A percentile compares a stretch with the other conserved stretches of the same genome.
These are phyloP conservation scores for Hypomesus transpacificus DNA, from an alignment of 2,113 vertebrate species.

Conservation along the genomic window DNA sequence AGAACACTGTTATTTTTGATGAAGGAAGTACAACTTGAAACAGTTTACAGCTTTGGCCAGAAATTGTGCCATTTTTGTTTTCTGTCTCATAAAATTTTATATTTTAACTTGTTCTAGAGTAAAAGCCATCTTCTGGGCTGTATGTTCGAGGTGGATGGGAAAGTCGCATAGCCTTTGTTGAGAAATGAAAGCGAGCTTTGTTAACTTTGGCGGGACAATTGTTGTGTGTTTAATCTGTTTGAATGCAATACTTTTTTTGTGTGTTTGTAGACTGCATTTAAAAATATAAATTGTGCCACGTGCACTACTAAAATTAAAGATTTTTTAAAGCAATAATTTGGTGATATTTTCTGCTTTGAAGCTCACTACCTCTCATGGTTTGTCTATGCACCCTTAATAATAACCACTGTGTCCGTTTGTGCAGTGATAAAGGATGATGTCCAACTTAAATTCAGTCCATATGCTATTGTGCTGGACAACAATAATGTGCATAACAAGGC, in stretches of 20 bases:
- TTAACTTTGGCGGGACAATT: conserved; percentile 42
- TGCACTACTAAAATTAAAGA: conserved; percentile 52
- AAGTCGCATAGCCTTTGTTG: conserved; percentile 59
- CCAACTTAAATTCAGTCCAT: conserved; percentile 27
- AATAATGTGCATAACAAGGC: conserved; percentile 40
- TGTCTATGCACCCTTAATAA: conserved; percentile 76
- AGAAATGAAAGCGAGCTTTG: conserved; percentile 48
- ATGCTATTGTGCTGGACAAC: conserved; percentile 60
- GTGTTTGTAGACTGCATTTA: conserved; percentile 67
- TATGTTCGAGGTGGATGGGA: conserved; percentile 55
- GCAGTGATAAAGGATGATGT: conserved; percentile 58
- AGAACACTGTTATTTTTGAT: conserved; percentile 54
- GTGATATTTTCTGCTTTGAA: conserved; percentile 59
- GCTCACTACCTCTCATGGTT: conserved; percentile 57
- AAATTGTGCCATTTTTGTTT: conserved; percentile 59
- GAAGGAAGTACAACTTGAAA: conserved; percentile 66
- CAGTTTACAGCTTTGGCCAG: conserved; percentile 79
- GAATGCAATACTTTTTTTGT: conserved; percentile 73
- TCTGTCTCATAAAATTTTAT: conserved; percentile 56
- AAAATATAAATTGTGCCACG: conserved; percentile 64
- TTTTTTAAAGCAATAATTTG: conserved; percentile 78
- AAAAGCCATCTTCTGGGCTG: conserved; percentile 69
- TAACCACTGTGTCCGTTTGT: conserved; percentile 67
- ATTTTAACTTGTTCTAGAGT: conserved; percentile 81
- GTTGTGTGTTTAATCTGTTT: conserved; percentile 64